Evolutionary conservation across 1,140 invertebrate genomes (phyloP), one percentile per base, ranked within the genome.

Genomic region (Orchesella cincta): DNA sequence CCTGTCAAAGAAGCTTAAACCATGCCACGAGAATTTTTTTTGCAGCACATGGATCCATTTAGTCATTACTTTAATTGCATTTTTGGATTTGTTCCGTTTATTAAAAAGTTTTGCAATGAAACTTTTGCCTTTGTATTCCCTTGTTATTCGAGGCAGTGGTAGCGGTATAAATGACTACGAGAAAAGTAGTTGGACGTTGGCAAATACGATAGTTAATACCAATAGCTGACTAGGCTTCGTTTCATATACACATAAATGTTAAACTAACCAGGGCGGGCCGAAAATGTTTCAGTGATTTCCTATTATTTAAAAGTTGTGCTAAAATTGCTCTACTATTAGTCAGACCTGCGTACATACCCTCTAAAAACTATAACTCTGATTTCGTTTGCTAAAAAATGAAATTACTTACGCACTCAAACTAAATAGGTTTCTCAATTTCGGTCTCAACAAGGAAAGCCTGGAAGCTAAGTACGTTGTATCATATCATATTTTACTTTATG

Each of bases 61-160:
- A 67, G 62, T 67, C 62, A 67, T 67, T 67, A 67, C 62, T 67
- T 67, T 67, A 67, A 67, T 67, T 67, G 62, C 62, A 67, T 67
- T 67, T 67, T 33, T 67, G 62, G 62, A 67, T 67, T 67, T 67
- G 62, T 67, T 67, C 62, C 62, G 62, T 33, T 67, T 67, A 67
- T 67, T 67, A 67, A 67, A 67, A 67, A 67, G 62, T 67, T 67
- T 67, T 67, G 54, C 54, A 46, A 46, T 67, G 62, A 31, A 67
- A 57, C 52, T 57, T n/a, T 26, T 57, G 52, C 39, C 8, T 46
- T 57, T 31, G 23, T 67, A 31, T 57, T 57, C 23, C 54, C n/a
- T 31, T 33, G 62, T 67, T 31, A 46, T 8, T 46, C 8, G 8
- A 20, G 20, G 39, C 39, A 46, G 8, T 46, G 20, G 8, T 8